A percentile compares a stretch with the other conserved stretches of the same genome.
Conservation (phyloP, 2,113 vertebrate species). For the Anolis sagrei region DNA sequence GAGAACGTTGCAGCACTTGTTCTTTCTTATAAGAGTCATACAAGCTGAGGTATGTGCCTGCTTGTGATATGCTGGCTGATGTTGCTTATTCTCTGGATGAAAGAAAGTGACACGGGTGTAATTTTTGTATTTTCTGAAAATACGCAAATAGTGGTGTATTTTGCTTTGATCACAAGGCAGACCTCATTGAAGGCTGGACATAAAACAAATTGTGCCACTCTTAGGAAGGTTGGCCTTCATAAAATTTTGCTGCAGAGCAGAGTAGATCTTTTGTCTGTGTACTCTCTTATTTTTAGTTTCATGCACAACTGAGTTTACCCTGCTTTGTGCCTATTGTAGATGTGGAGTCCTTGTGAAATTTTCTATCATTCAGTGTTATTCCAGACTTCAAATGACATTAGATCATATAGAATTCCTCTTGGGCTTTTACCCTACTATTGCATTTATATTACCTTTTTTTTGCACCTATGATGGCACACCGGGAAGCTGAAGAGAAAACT, state of each 20-base stretch:
- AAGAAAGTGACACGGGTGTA: background rate
- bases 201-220: background rate
- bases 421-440: no score
- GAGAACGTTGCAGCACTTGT: conserved; percentile 92
- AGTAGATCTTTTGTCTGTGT: background rate
- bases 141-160: background rate
- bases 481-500: no score
- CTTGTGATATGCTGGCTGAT: background rate
- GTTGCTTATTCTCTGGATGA: background rate
- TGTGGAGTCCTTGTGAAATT: background rate
- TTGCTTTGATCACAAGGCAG: background rate
- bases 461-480: no score
- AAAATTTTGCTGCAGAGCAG: background rate
- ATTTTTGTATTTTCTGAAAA: background rate
- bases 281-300: background rate
- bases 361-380: no score
- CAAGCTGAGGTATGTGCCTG: conserved; percentile 89
- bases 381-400: no score
- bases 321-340: background rate
- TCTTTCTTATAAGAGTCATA: conserved; percentile 95
- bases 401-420: no score
- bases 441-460: no score
- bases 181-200: background rate
- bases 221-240: background rate
- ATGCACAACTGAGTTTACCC: background rate